These are phyloP conservation scores for Sesamia nonagrioides DNA, from an alignment of 1,140 invertebrate genomes.

Conservation along the genomic window DNA sequence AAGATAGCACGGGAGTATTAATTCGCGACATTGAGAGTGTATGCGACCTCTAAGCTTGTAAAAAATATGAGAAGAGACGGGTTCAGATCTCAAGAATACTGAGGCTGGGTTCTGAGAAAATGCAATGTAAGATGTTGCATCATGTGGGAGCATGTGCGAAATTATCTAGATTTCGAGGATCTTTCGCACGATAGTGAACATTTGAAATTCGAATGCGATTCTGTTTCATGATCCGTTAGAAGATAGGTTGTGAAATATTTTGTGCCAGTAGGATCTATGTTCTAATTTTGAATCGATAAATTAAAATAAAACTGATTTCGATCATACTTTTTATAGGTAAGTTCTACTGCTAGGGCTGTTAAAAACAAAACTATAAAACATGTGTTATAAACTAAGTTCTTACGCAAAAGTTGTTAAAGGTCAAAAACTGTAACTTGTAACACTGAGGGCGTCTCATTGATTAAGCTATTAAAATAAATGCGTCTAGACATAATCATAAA, in stretches of 20 bases:
- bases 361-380: neutral
- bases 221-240: neutral
- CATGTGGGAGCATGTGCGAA: conserved; percentile 3
- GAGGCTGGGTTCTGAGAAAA: conserved; percentile 30
- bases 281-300: neutral
- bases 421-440: neutral
- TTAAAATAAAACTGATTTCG: neutral
- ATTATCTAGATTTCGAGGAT: conserved; percentile 1
- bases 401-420: neutral
- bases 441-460: neutral
- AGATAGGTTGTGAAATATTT: conserved; percentile 1
- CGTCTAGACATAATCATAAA: neutral
- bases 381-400: neutral
- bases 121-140: conserved; percentile 13
- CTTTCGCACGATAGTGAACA: neutral
- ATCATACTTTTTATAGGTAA: too few species aligned
- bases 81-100: conserved; percentile 23
- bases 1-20: conserved; percentile 52
- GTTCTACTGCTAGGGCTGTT: too few species aligned
- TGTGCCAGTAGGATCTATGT: neutral
- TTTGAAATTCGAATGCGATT: conserved; percentile 12
- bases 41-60: conserved; percentile 44
- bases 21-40: conserved; percentile 45
- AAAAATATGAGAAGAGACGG: conserved; percentile 43
- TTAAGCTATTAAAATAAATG: neutral